These are phyloP conservation scores for Limnephilus lunatus DNA, from an alignment of 2,888 invertebrate species.

Conservation along the genomic window DNA sequence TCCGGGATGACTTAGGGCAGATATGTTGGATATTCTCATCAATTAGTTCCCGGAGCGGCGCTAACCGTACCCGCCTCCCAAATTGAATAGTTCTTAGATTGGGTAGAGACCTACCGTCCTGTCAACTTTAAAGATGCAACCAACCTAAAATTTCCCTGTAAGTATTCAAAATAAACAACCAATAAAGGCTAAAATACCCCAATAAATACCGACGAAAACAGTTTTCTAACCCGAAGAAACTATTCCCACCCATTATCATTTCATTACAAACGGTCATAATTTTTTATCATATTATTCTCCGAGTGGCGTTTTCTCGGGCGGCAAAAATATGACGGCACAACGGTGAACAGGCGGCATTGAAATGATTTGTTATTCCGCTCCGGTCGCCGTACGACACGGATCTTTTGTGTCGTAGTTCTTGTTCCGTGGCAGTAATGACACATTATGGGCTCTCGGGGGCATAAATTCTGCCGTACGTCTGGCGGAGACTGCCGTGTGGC, in stretches of 20 bases:
- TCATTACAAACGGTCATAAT: background rate
- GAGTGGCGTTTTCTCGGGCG: background rate
- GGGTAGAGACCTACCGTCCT: too few relatives aligned
- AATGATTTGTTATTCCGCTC: slow-evolving; percentile 35
- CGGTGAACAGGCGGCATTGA: background rate
- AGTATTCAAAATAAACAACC: too few relatives aligned
- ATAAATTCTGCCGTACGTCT: slow-evolving; percentile 1
- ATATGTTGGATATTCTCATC: too few relatives aligned
- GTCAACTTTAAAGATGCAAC: too few relatives aligned
- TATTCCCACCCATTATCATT: background rate
- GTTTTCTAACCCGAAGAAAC: background rate
- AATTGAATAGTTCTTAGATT: too few relatives aligned
- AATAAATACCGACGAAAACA: background rate
- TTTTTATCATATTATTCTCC: background rate
- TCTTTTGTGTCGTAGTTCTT: slow-evolving; percentile 28
- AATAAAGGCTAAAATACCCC: background rate
- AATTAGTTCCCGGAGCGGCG: too few relatives aligned
- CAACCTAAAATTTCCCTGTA: too few relatives aligned
- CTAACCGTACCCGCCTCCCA: too few relatives aligned
- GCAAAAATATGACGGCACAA: background rate
- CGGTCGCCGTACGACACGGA: slow-evolving; percentile 27
- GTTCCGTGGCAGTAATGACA: slow-evolving; percentile 37
- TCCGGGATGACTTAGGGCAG: too few relatives aligned
- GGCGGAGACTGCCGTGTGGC: background rate
- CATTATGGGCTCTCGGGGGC: slow-evolving; percentile 30